Percentiles rank a stretch among this genome's conserved stretches.
Conservation (phyloP, 2,113 vertebrate genomes). For the Alosa alosa region DNA sequence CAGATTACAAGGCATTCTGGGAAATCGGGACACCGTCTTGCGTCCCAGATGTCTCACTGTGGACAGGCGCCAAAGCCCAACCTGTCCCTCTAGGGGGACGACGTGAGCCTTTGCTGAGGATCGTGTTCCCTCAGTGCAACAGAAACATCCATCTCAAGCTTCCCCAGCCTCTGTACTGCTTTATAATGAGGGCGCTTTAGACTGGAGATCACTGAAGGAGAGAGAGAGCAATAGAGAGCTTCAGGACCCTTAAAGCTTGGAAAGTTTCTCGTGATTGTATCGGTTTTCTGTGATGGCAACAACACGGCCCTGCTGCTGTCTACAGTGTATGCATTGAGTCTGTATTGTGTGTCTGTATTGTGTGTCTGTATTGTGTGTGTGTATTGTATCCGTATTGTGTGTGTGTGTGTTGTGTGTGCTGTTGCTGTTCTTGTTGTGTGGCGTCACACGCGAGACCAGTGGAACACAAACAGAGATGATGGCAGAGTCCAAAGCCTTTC, state of each 20-base stretch:
- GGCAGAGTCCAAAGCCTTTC: constrained; percentile 37
- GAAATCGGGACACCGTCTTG: not conserved
- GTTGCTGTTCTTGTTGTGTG: not conserved
- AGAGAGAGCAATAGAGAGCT: too few relatives aligned
- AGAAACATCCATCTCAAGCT: not conserved
- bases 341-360: too few relatives aligned
- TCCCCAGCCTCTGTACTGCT: not conserved
- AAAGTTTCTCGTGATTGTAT: not conserved
- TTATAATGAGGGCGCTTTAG: not conserved
- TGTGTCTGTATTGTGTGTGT: not conserved
- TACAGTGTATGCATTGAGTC: too few relatives aligned
- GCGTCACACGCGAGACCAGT: constrained; percentile 19
- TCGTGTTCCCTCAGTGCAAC: not conserved
- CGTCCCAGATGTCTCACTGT: not conserved
- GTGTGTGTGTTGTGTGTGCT: not conserved
- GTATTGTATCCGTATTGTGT: too few relatives aligned
- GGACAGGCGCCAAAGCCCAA: not conserved
- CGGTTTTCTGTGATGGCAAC: too few relatives aligned
- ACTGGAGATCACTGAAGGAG: not conserved
- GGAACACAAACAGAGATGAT: not conserved
- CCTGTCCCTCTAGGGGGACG: not conserved
- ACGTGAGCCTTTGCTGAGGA: not conserved
- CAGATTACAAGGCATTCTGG: not conserved
- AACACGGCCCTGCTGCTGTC: too few relatives aligned
- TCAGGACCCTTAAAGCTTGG: too few relatives aligned